Evolutionary conservation across 1,140 invertebrate genomes (phyloP).

Genomic region (Drosophila hydei): DNA sequence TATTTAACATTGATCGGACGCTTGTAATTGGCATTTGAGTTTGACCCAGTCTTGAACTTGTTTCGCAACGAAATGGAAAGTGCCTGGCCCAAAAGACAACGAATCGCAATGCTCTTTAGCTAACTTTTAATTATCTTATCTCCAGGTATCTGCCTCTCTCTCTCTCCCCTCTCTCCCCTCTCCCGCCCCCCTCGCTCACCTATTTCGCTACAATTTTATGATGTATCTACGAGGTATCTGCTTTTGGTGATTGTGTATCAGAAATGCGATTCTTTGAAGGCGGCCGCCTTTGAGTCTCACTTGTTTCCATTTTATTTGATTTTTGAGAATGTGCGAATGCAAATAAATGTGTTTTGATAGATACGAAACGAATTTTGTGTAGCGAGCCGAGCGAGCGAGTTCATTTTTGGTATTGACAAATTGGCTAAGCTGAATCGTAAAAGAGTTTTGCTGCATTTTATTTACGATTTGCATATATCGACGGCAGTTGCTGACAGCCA

Average conservation of each 20-base stretch:
- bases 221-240: constrained; percentile 33
- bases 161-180: not conserved
- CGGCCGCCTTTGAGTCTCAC: constrained; percentile 49
- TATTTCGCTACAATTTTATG: constrained; percentile 63
- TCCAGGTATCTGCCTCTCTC: not conserved
- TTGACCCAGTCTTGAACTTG: constrained; percentile 68
- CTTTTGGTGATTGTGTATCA: not conserved
- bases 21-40: constrained; percentile 68
- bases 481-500: constrained; percentile 41
- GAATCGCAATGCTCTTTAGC: not conserved
- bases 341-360: constrained; percentile 55
- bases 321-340: constrained; percentile 41
- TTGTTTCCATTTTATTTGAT: not conserved
- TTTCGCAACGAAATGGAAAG: constrained; percentile 71
- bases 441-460: constrained; percentile 47
- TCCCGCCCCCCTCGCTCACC: not conserved
- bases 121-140: no score
- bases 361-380: constrained; percentile 15
- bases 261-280: constrained; percentile 66
- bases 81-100: constrained; percentile 22
- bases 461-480: constrained; percentile 45
- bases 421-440: constrained; percentile 26
- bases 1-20: constrained; percentile 68
- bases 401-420: constrained; percentile 34
- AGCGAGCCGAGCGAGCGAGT: not conserved